Evolutionary conservation across 30 jellyfish, hydroid and myxozoan genomes (phyloP), one percentile per base, ranked within the genome.

Genomic region (Turritopsis rubra): DNA sequence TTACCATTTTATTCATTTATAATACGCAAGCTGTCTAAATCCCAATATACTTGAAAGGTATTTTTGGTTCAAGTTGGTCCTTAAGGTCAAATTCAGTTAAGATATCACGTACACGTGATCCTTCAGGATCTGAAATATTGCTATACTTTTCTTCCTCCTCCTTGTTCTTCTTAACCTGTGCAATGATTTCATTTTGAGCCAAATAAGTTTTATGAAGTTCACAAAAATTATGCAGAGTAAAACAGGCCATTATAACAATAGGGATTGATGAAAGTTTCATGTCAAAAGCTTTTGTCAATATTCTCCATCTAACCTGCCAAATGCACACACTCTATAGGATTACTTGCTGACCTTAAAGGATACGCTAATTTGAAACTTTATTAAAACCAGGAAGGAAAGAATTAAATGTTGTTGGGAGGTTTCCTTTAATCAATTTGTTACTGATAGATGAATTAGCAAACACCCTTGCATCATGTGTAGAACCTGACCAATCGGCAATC

Each of bases 401-500:
- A 30, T 79, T 84, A 72, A 31, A 72, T 22, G 84, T 83, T 52
- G 28, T 75, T 70, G 92, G 92, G 85, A 88, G 71, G 76, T 75
- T 53, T 28, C 74, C 85, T 30, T 83, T 72, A 54, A 86, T 82
- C 79, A 76, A 84, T 18, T 77, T 83, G 53, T 70, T 26, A 86
- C 75, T 84, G 18, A 81, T 85, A 23, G 53, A 17, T 60, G 91
- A 87, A 68, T 87, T 87, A 52, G 95, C 89, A 83, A 75, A 88
- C 25, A 82, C 91, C 76, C 82, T 83, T 18, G 91, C 87, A 83
- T 88, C 91, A 88, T 88, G 96, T 66, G 78, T 13, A 60, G 86
- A 52, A 5, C 88, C 91, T 20, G 96, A 92, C 91, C 96, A n/a
- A 88, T 17, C 85, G 82, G 30, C 96, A 88, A 31, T 83, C 91